A percentile compares a stretch with the other conserved stretches of the same genome.
phyloP scores from a whole-genome alignment of 92 coral and sea anemone genomes.

The Epizoanthus rinbou region DNA sequence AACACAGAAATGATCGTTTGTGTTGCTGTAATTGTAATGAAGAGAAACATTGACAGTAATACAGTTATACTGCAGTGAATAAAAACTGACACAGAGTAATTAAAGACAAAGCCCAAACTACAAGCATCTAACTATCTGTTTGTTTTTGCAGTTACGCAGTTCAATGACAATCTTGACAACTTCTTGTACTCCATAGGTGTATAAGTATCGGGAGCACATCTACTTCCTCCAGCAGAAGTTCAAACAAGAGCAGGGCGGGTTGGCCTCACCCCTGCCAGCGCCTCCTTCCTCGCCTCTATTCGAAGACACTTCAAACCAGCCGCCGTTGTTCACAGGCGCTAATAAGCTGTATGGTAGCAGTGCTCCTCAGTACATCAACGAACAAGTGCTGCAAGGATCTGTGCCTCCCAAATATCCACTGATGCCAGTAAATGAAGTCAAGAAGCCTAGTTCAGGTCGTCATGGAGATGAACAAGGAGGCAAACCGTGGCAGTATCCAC shows the following conservation, averaged over 20 bases:
- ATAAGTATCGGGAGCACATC: slow-evolving; percentile 98
- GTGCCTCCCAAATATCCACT: slow-evolving; percentile 68
- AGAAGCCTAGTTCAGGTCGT: slow-evolving; percentile 43
- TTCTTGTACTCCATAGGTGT: slow-evolving; percentile 66
- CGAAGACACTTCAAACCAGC: slow-evolving; percentile 59
- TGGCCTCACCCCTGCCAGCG: slow-evolving; percentile 56
- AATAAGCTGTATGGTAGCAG: slow-evolving; percentile 89
- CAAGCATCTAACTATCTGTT: background rate
- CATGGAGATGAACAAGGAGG: slow-evolving; percentile 47
- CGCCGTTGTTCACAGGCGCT: slow-evolving; percentile 58
- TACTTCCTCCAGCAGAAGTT: slow-evolving; percentile 89
- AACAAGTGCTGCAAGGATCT: slow-evolving; percentile 71
- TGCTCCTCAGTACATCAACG: slow-evolving; percentile 96
- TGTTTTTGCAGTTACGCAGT: background rate
- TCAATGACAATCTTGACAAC: background rate
- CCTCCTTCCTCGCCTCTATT: slow-evolving; percentile 72
- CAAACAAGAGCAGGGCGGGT: slow-evolving; percentile 72
- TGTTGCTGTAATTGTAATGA: too few species aligned
- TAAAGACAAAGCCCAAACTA: too few species aligned
- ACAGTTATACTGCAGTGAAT: too few species aligned
- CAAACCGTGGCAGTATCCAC: slow-evolving; percentile 73
- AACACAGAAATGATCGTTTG: too few species aligned
- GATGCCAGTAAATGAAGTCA: slow-evolving; percentile 54
- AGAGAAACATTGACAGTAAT: too few species aligned
- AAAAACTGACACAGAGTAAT: too few species aligned